Percentiles rank a stretch among this genome's conserved stretches.
These are phyloP conservation scores for Incurvaria masculella DNA, from an alignment of 2,888 invertebrate genomes.

Conservation along the genomic window DNA sequence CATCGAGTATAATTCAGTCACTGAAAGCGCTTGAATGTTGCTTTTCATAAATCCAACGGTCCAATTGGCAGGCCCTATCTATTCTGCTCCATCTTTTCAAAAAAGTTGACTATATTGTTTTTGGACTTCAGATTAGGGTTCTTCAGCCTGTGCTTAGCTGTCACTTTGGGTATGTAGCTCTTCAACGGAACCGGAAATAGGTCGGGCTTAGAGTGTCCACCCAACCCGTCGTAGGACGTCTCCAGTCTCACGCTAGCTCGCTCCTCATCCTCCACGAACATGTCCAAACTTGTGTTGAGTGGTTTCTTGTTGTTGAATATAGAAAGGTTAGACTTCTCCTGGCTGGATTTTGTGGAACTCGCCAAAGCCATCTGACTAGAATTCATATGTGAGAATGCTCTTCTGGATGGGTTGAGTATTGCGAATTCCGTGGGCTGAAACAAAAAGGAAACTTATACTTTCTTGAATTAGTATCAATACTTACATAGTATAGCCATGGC, in stretches of 20 bases:
- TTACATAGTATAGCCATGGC: too few species aligned
- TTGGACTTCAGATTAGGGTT: background rate
- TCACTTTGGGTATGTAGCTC: background rate
- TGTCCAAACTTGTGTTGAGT: background rate
- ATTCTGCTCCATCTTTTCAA: background rate
- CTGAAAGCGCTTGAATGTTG: too few species aligned
- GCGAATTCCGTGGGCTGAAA: conserved; percentile 34
- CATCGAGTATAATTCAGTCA: too few species aligned
- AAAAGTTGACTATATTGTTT: background rate
- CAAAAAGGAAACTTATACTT: too few species aligned
- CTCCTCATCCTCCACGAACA: background rate
- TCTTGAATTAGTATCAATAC: too few species aligned
- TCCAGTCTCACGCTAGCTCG: conserved; percentile 17
- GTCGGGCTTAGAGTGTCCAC: conserved; percentile 54
- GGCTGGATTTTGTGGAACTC: too few species aligned
- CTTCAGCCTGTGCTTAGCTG: background rate
- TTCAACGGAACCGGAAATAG: conserved; percentile 30
- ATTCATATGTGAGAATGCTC: too few species aligned
- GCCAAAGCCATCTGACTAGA: too few species aligned
- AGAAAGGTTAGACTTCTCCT: too few species aligned
- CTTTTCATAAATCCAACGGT: too few species aligned
- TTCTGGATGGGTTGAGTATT: conserved; percentile 19
- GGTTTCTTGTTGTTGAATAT: background rate
- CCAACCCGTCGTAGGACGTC: conserved; percentile 50
- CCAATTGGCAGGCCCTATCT: too few species aligned